Conservation (phyloP, 2,888 invertebrate species). For the Polymixis flavicincta region DNA sequence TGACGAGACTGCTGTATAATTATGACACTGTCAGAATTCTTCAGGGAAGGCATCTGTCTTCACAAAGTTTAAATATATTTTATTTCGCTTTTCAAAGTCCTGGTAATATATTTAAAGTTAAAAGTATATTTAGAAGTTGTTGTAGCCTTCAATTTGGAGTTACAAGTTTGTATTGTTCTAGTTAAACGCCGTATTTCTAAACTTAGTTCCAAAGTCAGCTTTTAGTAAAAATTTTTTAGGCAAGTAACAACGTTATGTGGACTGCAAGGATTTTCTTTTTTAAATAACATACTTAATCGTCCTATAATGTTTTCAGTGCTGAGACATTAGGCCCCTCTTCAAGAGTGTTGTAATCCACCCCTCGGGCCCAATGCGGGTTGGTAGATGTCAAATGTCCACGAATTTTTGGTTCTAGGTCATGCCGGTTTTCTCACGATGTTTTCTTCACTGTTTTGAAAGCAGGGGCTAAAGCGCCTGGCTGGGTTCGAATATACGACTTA, state of each 20-base stretch:
- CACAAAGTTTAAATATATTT: constrained; percentile 29
- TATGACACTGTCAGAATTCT: constrained; percentile 15
- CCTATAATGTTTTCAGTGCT: no score
- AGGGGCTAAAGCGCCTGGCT: no score
- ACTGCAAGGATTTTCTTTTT: neutral
- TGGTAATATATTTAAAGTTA: constrained; percentile 54
- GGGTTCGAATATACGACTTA: no score
- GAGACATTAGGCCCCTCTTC: no score
- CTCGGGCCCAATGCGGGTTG: no score
- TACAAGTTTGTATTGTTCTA: constrained; percentile 18
- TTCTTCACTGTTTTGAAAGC: no score
- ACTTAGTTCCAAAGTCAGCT: neutral
- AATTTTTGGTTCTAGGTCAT: no score
- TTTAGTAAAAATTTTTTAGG: neutral
- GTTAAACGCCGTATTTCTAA: constrained; percentile 21
- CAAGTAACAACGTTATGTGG: neutral
- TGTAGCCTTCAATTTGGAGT: constrained; percentile 14
- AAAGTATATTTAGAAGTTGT: constrained; percentile 37
- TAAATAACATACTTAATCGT: no score
- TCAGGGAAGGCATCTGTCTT: neutral
- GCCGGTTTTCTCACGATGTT: no score
- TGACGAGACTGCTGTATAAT: constrained; percentile 32
- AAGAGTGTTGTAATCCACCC: no score
- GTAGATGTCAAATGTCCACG: no score
- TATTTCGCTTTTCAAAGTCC: constrained; percentile 27